Conservation (phyloP, 2,113 vertebrate species). For the Oryzias melastigma region DNA sequence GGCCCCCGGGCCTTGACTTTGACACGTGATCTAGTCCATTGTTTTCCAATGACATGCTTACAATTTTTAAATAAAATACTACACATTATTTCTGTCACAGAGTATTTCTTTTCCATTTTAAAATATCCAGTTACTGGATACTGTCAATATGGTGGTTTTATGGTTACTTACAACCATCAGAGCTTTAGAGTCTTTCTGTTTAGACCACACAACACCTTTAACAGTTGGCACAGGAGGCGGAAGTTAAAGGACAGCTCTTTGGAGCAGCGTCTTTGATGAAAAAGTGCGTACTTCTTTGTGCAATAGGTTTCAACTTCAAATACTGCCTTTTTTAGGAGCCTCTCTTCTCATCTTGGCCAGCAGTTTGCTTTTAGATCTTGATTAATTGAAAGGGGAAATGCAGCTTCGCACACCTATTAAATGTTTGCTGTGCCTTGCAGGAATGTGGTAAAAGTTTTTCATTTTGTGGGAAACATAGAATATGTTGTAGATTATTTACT, state of each 20-base stretch:
- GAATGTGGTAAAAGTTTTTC: conserved; percentile 23
- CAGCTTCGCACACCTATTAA: conserved; percentile 60
- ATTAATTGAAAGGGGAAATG: conserved; percentile 68
- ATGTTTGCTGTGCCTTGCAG: conserved; percentile 57
- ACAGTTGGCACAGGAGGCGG: conserved; percentile 40
- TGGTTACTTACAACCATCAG: conserved; percentile 23
- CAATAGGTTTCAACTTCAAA: conserved; percentile 23
- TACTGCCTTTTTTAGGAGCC: conserved; percentile 49
- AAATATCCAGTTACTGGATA: background rate
- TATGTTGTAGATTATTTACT: conserved; percentile 5
- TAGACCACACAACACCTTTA: conserved; percentile 41
- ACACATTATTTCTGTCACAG: too few relatives aligned
- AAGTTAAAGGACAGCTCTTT: conserved; percentile 23
- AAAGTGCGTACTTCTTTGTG: conserved; percentile 19
- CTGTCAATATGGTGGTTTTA: conserved; percentile 40
- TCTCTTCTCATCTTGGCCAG: conserved; percentile 31
- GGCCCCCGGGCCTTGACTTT: too few relatives aligned
- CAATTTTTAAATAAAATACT: too few relatives aligned
- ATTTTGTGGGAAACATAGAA: conserved; percentile 42
- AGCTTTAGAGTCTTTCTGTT: conserved; percentile 6
- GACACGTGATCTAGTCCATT: too few relatives aligned
- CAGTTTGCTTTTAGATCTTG: conserved; percentile 61
- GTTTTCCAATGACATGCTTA: too few relatives aligned
- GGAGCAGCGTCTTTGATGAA: conserved; percentile 52
- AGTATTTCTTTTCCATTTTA: too few relatives aligned